Evolutionary conservation across 2,113 vertebrate species (phyloP).

Genomic region (Tretioscincus oriximinensis): DNA sequence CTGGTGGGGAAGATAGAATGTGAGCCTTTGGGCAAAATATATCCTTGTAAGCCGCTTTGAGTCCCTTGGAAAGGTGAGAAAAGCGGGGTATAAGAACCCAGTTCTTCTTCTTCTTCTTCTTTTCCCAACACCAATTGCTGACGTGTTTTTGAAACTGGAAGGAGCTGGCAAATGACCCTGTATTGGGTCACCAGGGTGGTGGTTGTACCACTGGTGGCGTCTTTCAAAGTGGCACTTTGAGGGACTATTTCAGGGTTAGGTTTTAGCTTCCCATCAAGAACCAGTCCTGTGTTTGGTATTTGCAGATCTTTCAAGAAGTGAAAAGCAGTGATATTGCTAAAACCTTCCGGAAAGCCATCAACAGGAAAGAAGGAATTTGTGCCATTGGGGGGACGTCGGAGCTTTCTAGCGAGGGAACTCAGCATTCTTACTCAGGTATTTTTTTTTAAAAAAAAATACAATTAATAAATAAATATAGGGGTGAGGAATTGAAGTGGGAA

Average conservation of each 20-base stretch:
- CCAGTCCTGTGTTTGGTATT: too few relatives aligned
- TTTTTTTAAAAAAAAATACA: too few relatives aligned
- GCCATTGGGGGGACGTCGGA: slow-evolving; percentile 89
- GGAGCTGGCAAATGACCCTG: not conserved
- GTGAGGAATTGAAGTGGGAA: too few relatives aligned
- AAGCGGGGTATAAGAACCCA: too few relatives aligned
- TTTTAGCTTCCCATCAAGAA: not conserved
- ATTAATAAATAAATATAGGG: too few relatives aligned
- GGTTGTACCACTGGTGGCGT: not conserved
- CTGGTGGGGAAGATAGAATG: too few relatives aligned
- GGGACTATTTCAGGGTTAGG: not conserved
- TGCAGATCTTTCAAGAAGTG: slow-evolving; percentile 86
- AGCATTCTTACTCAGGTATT: slow-evolving; percentile 88
- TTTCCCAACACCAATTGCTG: too few relatives aligned
- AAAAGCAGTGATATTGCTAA: slow-evolving; percentile 83
- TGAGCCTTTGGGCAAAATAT: too few relatives aligned
- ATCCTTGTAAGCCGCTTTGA: too few relatives aligned
- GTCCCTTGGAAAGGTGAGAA: too few relatives aligned
- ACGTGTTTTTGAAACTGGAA: not conserved
- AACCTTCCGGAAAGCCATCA: slow-evolving; percentile 87
- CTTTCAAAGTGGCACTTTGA: too few relatives aligned
- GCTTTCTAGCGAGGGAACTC: slow-evolving; percentile 88
- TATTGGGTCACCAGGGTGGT: not conserved
- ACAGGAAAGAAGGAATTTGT: slow-evolving; percentile 90
- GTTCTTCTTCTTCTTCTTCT: too few relatives aligned